Conservation (phyloP, 2,888 invertebrate genomes). For the Apoderus coryli region DNA sequence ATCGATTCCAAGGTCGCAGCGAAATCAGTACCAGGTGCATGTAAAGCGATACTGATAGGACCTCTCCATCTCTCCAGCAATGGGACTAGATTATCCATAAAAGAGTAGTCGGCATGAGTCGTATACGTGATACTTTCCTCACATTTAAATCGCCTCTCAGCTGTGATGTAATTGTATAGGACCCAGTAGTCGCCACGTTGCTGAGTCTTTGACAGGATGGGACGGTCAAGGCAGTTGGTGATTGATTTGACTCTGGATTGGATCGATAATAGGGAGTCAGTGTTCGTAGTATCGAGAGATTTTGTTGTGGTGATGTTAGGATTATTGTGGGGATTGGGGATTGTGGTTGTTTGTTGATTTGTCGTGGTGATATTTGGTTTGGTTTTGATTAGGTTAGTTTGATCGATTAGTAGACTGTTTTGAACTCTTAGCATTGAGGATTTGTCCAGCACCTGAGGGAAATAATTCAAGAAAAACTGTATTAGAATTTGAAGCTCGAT, state of each 20-base stretch:
- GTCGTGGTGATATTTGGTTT: too few relatives aligned
- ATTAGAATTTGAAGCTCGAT: too few relatives aligned
- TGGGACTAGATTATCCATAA: constrained; percentile 77
- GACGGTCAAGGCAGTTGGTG: constrained; percentile 30
- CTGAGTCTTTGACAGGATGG: constrained; percentile 29
- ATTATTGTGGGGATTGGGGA: too few relatives aligned
- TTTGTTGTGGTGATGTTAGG: too few relatives aligned
- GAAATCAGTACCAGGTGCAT: constrained; percentile 77
- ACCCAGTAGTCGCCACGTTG: constrained; percentile 59
- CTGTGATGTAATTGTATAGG: constrained; percentile 70
- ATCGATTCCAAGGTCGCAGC: constrained; percentile 63
- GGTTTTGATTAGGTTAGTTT: too few relatives aligned
- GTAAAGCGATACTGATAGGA: constrained; percentile 74
- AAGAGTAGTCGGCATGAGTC: constrained; percentile 84
- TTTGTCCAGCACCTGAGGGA: too few relatives aligned
- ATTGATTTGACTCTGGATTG: constrained; percentile 24
- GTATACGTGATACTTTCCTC: constrained; percentile 82
- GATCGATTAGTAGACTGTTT: too few relatives aligned
- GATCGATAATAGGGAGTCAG: constrained; percentile 13
- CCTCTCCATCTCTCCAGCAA: constrained; percentile 77
- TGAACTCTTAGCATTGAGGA: too few relatives aligned
- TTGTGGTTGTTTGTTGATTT: too few relatives aligned
- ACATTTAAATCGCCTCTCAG: constrained; percentile 50
- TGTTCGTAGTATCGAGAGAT: constrained; percentile 13
- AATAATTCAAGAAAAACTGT: too few relatives aligned